Base-by-base conservation (phyloP, 2,888 invertebrate species). In the Schizaphis graminum region DNA sequence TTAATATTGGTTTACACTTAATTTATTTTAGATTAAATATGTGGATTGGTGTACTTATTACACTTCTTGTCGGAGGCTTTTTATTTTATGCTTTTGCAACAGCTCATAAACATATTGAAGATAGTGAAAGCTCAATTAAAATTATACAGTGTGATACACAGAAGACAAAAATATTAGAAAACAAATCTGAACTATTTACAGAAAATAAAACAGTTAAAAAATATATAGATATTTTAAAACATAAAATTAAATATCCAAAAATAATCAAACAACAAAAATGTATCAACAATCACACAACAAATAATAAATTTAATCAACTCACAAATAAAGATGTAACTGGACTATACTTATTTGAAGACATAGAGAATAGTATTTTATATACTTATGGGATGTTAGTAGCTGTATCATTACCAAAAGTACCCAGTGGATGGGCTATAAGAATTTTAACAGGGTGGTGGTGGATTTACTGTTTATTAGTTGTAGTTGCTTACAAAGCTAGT, bases 361-460 rank as follows among this genome's bases (percentile, higher is more conserved):
- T 97, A 95, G 96, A 97, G 92, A 98, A 98, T 95, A 98, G 98
- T 95, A 96, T 98, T 95, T 96, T 98, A 28, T 97, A 98, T 95
- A 98, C 98, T 0, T 98, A 97, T 95, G 97, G 98, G 95, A 98
- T 98, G 98, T 96, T 98, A 90, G 96, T 98, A 13, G 97, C 98
- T 95, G 97, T 98, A 53, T 97, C 98, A 0, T 94, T 98, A 94
- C 98, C 98, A 0, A 97, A 97, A 95, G 96, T 98, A 95, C 98
- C 98, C 0, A 96, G 97, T 35, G 98, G 97, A 35, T 98, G 98
- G 98, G 97, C 98, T 0, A 96, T 98, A 86, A 96, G 98, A 67
- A 96, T 98, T 56, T 96, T 98, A 28, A 98, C 98, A 3, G 98
- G 98, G 0, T 98, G 98, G 97, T 98, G 98, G 96, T 98, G 98